phyloP scores from a whole-genome alignment of 2,797 vertebrate species.

The Oreochromis grahami region DNA sequence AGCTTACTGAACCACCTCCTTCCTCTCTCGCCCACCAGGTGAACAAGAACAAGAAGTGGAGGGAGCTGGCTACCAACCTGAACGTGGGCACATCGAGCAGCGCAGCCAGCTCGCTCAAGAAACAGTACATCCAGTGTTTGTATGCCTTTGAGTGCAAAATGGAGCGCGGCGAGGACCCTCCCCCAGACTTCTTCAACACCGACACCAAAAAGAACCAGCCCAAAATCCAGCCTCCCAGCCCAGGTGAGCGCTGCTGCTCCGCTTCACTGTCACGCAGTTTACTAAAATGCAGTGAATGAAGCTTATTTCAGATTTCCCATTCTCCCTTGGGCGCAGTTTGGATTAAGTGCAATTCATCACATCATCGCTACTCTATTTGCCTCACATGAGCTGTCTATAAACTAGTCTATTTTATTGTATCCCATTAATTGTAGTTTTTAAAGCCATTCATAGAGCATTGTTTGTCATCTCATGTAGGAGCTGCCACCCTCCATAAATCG shows the following conservation, averaged over 20 bases:
- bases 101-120: conserved; percentile 96
- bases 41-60: conserved; percentile 99
- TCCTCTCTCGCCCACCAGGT: conserved; percentile 75
- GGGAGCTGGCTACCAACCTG: conserved; percentile 95
- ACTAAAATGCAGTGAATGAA: not conserved
- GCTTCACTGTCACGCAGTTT: not conserved
- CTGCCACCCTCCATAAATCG: conserved; percentile 29
- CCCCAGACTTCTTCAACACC: conserved; percentile 91
- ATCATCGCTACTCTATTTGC: not conserved
- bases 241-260: conserved; percentile 79
- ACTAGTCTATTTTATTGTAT: conserved; percentile 40
- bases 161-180: conserved; percentile 95
- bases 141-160: conserved; percentile 99
- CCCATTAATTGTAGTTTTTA: conserved; percentile 58
- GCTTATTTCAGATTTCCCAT: not conserved
- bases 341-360: conserved; percentile 21
- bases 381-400: conserved; percentile 33
- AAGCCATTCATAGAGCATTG: conserved; percentile 23
- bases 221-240: conserved; percentile 97
- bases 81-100: conserved; percentile 99
- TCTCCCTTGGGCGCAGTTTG: not conserved
- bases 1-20: conserved; percentile 10
- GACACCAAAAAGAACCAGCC: conserved; percentile 96
- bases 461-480: not conserved
- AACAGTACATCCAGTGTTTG: conserved; percentile 99